A percentile compares a stretch with the other conserved stretches of the same genome.
These are phyloP conservation scores for Teleogryllus occipitalis DNA, from an alignment of 1,140 invertebrate species.

Conservation along the genomic window DNA sequence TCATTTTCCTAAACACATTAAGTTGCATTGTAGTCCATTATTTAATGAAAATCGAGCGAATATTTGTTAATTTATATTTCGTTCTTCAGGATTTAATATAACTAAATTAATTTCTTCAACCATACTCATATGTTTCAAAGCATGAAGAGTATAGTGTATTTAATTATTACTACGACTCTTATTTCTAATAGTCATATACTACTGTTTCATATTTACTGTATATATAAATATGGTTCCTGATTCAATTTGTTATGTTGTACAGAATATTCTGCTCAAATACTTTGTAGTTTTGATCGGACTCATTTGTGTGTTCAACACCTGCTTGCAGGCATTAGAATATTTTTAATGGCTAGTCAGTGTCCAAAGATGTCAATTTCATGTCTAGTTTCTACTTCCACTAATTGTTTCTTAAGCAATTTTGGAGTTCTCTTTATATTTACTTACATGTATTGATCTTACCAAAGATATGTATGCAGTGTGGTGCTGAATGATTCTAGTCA, in stretches of 20 bases:
- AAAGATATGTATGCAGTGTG: not conserved
- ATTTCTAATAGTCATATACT: not conserved
- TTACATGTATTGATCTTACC: not conserved
- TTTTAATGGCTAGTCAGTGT: not conserved
- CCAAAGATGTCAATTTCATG: not conserved
- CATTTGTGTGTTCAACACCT: not conserved
- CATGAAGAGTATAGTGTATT: not conserved
- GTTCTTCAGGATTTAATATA: too few relatives aligned
- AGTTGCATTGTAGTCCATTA: too few relatives aligned
- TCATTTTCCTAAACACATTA: too few relatives aligned
- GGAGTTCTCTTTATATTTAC: not conserved
- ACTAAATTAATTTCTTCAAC: too few relatives aligned
- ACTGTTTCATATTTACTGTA: not conserved
- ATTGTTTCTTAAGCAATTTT: not conserved
- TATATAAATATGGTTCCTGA: too few relatives aligned
- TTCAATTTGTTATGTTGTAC: too few relatives aligned
- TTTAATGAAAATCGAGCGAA: too few relatives aligned
- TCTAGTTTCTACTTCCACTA: not conserved
- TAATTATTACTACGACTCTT: not conserved
- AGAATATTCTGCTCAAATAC: too few relatives aligned
- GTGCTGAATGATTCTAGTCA: constrained; percentile 4
- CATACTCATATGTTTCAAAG: too few relatives aligned
- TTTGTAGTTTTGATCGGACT: not conserved
- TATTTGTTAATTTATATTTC: too few relatives aligned
- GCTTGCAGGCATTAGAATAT: not conserved